Percentiles rank a stretch among this genome's conserved stretches.
phyloP scores from a whole-genome alignment of 2,113 vertebrate genomes.

The Mobula hypostoma region DNA sequence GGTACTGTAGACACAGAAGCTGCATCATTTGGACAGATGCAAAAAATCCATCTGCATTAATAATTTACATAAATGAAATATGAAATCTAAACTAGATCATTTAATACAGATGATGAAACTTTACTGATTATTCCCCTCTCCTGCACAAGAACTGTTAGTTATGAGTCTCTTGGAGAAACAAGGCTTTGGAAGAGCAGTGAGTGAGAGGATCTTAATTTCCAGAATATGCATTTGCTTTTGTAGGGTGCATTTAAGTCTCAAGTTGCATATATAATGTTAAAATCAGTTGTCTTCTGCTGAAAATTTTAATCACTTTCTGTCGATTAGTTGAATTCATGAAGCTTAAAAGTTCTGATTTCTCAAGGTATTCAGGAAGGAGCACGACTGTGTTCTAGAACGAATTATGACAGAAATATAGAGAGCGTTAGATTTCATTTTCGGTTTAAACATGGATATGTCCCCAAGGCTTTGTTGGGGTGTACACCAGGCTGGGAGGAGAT shows the following conservation, averaged over 20 bases:
- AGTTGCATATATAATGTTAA: background rate
- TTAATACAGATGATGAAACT: conserved; percentile 20
- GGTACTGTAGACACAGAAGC: background rate
- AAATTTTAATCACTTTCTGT: background rate
- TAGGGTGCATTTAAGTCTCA: background rate
- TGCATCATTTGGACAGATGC: background rate
- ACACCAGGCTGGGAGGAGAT: no score
- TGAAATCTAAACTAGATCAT: conserved; percentile 9
- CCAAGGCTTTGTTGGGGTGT: no score
- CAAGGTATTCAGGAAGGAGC: background rate
- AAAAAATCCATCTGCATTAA: conserved; percentile 3
- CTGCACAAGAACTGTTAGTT: background rate
- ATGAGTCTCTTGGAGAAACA: no score
- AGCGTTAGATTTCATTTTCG: no score
- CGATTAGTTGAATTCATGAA: background rate
- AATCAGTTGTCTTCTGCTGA: no score
- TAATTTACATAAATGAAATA: conserved; percentile 25
- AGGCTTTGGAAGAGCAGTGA: background rate
- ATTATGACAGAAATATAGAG: no score
- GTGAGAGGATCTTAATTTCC: background rate
- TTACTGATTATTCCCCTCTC: background rate
- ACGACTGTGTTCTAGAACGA: no score
- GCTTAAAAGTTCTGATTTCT: background rate
- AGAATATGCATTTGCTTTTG: background rate
- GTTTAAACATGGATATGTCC: no score